Evolutionary conservation across 2,888 invertebrate species (phyloP).

Genomic region (Panorpa germanica): DNA sequence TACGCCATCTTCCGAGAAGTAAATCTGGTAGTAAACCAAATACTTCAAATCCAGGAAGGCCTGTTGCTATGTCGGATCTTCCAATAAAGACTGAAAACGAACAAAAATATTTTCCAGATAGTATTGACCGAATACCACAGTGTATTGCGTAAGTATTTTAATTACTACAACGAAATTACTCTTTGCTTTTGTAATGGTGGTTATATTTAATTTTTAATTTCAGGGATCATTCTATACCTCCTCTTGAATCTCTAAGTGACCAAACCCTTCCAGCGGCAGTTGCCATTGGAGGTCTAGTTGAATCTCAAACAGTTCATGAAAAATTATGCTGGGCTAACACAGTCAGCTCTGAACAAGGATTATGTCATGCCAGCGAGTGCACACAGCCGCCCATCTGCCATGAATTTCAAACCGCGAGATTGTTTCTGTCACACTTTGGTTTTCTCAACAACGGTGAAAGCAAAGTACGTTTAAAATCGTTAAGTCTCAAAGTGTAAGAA

Average conservation of each 20-base stretch:
- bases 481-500: conserved; percentile 17
- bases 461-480: conserved; percentile 19
- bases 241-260: conserved; percentile 53
- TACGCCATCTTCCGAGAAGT: conserved; percentile 71
- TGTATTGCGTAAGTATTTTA: conserved; percentile 52
- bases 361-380: conserved; percentile 47
- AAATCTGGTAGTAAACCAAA: conserved; percentile 49
- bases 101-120: conserved; percentile 62
- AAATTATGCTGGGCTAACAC: conserved; percentile 30
- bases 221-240: conserved; percentile 82
- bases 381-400: conserved; percentile 64
- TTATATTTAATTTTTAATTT: conserved; percentile 7
- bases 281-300: conserved; percentile 42
- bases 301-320: conserved; percentile 44
- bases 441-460: conserved; percentile 45
- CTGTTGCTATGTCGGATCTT: conserved; percentile 53
- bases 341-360: conserved; percentile 22
- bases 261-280: too few relatives aligned
- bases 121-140: conserved; percentile 55
- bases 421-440: conserved; percentile 92
- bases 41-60: conserved; percentile 46
- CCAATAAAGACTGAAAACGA: conserved; percentile 43
- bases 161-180: conserved; percentile 1
- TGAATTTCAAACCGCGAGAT: conserved; percentile 86
- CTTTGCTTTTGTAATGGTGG: conserved; percentile 1